Evolutionary conservation across 2,113 vertebrate species (phyloP).

Genomic region (Labrus mixtus): DNA sequence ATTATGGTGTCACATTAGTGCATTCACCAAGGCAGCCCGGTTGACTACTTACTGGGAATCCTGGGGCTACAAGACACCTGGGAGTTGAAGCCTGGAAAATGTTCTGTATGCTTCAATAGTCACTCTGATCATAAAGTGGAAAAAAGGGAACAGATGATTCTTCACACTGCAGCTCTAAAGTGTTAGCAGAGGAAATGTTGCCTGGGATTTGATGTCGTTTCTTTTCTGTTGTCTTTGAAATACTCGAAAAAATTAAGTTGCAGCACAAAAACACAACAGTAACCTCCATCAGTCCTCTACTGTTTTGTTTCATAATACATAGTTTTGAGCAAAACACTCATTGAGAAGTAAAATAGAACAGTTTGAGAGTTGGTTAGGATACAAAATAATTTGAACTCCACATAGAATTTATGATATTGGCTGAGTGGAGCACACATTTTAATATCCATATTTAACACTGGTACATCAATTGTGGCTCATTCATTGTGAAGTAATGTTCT

Average conservation of each 20-base stretch:
- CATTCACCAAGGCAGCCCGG: constrained; percentile 61
- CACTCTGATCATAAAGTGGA: constrained; percentile 69
- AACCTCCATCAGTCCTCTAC: too few relatives aligned
- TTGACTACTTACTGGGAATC: constrained; percentile 66
- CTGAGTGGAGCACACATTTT: too few relatives aligned
- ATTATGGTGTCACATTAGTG: constrained; percentile 79
- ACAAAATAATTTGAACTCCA: too few relatives aligned
- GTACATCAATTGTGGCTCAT: too few relatives aligned
- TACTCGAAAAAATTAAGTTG: neutral
- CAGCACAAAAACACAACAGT: too few relatives aligned
- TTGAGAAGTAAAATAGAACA: too few relatives aligned
- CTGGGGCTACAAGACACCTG: constrained; percentile 71
- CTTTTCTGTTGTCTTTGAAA: neutral
- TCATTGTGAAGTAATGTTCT: too few relatives aligned
- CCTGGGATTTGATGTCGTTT: neutral
- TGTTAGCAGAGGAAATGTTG: constrained; percentile 35
- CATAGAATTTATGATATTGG: too few relatives aligned
- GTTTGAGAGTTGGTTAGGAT: too few relatives aligned
- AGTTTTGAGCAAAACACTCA: too few relatives aligned
- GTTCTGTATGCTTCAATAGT: constrained; percentile 68
- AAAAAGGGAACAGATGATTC: constrained; percentile 66
- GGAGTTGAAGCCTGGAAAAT: constrained; percentile 69
- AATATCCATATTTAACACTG: too few relatives aligned
- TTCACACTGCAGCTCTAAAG: constrained; percentile 40
- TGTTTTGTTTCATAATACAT: too few relatives aligned